Base-by-base conservation (phyloP, 2,113 vertebrate species). In the Hippocampus abdominalis region DNA sequence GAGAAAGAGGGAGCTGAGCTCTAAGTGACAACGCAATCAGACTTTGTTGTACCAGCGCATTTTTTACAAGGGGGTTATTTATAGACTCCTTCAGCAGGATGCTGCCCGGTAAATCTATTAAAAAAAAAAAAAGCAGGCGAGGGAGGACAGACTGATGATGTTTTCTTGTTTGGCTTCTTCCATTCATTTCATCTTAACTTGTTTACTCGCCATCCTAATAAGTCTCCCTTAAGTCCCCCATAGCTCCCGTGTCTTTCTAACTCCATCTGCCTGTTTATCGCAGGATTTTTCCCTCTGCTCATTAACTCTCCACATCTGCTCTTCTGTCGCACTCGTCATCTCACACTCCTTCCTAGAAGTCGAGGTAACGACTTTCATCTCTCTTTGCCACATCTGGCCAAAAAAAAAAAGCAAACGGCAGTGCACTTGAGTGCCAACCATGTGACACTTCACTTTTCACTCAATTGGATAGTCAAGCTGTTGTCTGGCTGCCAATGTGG, bases 31-130 rank as follows among this genome's bases (percentile, higher is more conserved):
- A 71, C 49, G 66, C 77, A 77, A 86, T 89, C 81, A 87, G 72
- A 73, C 82, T 82, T 77, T 64, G 77, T 80, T 74, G 77, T 79
- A 77, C 75, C 78, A 73, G 81, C 7, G 61, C 78, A 69, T 80
- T 83, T 68, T 82, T 83, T 77, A 74, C 74, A 66, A 71, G 84
- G 71, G 76, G 80, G 87, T 84, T 90, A 91, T 91, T 91, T 90
- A 86, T 90, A 89, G 87, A 81, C 21, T 67, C 57, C 82, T 86
- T 83, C 87, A 23, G 77, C 72, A 73, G 79, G 78, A 82, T 59
- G 54, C 67, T 71, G 77, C 42, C 81, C 39, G 46, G 69, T 76
- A 77, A 77, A 49, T 83, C 82, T 70, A 80, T 77, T 66, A 56
- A 62, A 62, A 70, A 69, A 62, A 66, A 60, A 70, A 32, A 36